A percentile compares a stretch with the other conserved stretches of the same genome.
These are phyloP conservation scores for Tenthredo scrophulariae DNA, from an alignment of 2,888 invertebrate genomes.

Conservation along the genomic window DNA sequence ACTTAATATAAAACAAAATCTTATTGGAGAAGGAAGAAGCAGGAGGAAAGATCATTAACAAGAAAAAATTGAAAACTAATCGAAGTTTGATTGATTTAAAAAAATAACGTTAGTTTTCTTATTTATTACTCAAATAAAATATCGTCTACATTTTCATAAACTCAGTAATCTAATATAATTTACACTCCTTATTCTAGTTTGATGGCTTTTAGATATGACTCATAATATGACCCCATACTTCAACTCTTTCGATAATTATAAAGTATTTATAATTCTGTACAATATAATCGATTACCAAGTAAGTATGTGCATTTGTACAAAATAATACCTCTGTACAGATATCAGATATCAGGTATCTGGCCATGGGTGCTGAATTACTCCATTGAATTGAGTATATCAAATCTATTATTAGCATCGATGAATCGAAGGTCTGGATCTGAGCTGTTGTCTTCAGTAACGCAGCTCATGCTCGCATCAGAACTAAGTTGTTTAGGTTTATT, in stretches of 20 bases:
- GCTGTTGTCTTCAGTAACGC: conserved; percentile 21
- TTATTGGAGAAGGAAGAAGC: not conserved
- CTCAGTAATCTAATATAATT: not conserved
- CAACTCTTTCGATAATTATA: not conserved
- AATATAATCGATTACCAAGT: not conserved
- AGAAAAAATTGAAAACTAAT: not conserved
- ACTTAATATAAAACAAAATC: not conserved
- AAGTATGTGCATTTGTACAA: conserved; percentile 22
- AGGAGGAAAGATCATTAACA: not conserved
- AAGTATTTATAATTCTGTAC: conserved; percentile 7
- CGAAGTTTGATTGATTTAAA: not conserved
- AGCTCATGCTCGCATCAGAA: conserved; percentile 57
- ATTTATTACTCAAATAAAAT: conserved; percentile 8
- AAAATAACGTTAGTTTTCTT: not conserved
- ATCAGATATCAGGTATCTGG: not conserved
- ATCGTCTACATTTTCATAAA: not conserved
- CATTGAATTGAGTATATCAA: conserved; percentile 57
- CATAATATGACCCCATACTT: not conserved
- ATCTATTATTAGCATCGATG: conserved; percentile 63
- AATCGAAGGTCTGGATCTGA: conserved; percentile 55
- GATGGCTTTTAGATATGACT: not conserved
- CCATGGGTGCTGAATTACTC: conserved; percentile 55
- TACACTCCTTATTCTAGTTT: not conserved
- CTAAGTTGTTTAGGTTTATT: conserved; percentile 65
- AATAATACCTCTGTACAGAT: conserved; percentile 1